Base-by-base conservation (phyloP, 2,113 vertebrate species). In the Bothrops jararaca region DNA sequence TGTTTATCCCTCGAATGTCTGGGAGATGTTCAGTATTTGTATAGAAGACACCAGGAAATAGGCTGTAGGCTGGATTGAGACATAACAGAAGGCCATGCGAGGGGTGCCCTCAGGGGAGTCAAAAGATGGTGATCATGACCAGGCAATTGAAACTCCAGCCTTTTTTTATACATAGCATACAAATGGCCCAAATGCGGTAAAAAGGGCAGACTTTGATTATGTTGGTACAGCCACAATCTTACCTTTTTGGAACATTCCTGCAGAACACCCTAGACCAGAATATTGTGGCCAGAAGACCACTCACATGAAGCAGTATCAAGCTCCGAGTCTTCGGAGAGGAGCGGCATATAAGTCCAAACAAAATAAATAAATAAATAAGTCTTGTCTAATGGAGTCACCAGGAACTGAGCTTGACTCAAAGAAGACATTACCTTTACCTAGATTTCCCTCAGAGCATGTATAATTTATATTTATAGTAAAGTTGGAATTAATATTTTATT, bases 401-500 rank as follows among this genome's bases (percentile, higher is more conserved):
- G 74, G 74, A 39, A 80, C 74, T 80, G 74, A 42, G 34, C 34
- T 80, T 42, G 34, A 80, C 34, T 80, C 34, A 39, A 10, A 80
- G 69, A 22, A 80, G 18, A 80, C n/a, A 3, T 42, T 20, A 74
- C 1, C 64, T 74, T 74, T 22, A 80, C 69, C 69, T 20, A 80
- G n/a, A 80, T 39, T 50, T 80, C 69, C 34, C 18, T 80, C 5
- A 3, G 69, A 80, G 15, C 69, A 80, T 80, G 34, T 39, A 80
- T 80, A 80, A 39, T 86, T 88, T 58, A 53, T 48, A 91, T 34
- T 15, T 39, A 57, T 92, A n/a, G 69, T 3, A 90, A 12, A 95
- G 85, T 56, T 94, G 92, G 95, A 96, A 90, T 50, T 88, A 69
- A 52, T 94, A 85, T 89, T 89, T 92, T 24, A 92, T 80, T 80